Base-by-base conservation (phyloP, 1,140 invertebrate genomes). In the Drosophila lacertosa region DNA sequence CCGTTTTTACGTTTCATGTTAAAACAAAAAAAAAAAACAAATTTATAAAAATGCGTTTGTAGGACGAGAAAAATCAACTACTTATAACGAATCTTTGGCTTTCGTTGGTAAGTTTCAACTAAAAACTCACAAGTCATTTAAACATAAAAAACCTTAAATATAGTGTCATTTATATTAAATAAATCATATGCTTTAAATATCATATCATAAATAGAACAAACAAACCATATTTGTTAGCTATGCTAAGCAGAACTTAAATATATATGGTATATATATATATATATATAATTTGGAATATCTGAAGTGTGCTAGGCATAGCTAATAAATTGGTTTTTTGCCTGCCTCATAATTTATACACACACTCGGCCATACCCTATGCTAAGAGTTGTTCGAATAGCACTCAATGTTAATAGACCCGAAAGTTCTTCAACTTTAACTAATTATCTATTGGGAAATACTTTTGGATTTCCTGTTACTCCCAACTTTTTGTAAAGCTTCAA, bases 41-140 rank as follows among this genome's bases (percentile, higher is more conserved):
- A 67, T 71, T 66, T 73, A 73, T 39, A 71, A 73, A 80, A 81
- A 81, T 74, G 71, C 73, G 74, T 89, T 86, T 94, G 92, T 95
- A 95, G 95, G 95, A 96, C 93, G 95, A 96, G 94, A 96, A 96
- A 93, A 96, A 96, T 93, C 95, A 96, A 93, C 94, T 95, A 92
- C 94, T 96, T 93, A 95, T 95, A 92, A 95, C 95, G 92, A 96
- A 96, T 94, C 95, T 95, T 93, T 96, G 95, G 95, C 94, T 96
- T 93, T 95, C 95, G 93, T 94, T 96, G 95, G 96, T 96, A 95
- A 96, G 95, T 96, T 93, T 93, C 90, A 93, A 93, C 91, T 73
- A 74, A 78, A 78, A 89, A 89, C 72, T 70, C 48, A 78, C 67
- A 69, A 54, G 60, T 63, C 50, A 83, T 73, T 75, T 70, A 89